These are phyloP conservation scores for Alca torda DNA, from an alignment of 2,797 vertebrate genomes.

Conservation along the genomic window DNA sequence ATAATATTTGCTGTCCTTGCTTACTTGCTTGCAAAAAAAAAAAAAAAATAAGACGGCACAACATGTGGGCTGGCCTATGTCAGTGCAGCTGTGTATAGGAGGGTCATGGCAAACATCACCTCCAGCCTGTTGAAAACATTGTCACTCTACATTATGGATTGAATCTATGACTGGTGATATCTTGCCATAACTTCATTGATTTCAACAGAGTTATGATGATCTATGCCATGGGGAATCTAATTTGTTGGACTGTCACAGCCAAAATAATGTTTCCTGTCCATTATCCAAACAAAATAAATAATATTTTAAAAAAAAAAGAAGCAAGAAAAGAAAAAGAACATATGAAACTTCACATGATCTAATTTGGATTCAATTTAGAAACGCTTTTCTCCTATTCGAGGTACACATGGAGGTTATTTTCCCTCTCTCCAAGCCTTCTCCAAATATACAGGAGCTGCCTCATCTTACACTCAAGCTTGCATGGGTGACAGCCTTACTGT, in stretches of 20 bases:
- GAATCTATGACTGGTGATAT: not conserved
- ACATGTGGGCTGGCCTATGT: not conserved
- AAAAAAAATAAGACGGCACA: rapidly evolving
- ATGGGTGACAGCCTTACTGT: not conserved
- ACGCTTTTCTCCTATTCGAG: not conserved
- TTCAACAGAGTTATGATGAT: not conserved
- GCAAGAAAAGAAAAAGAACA: not conserved
- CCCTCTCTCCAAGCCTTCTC: not conserved
- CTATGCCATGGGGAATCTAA: not conserved
- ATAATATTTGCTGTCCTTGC: not conserved
- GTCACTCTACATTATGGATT: not conserved
- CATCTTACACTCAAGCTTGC: not conserved
- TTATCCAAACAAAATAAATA: not conserved
- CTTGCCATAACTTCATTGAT: not conserved
- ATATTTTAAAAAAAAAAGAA: too few species aligned
- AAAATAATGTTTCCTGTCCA: not conserved
- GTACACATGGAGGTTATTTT: not conserved
- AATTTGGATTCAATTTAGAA: not conserved
- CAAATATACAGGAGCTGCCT: not conserved
- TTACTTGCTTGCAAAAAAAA: not conserved
- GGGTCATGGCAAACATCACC: not conserved
- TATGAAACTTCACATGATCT: not conserved
- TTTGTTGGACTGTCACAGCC: not conserved
- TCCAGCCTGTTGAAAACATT: not conserved
- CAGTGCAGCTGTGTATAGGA: not conserved